phyloP scores from a whole-genome alignment of 1,140 invertebrate genomes.

The Diorhabda carinulata region DNA sequence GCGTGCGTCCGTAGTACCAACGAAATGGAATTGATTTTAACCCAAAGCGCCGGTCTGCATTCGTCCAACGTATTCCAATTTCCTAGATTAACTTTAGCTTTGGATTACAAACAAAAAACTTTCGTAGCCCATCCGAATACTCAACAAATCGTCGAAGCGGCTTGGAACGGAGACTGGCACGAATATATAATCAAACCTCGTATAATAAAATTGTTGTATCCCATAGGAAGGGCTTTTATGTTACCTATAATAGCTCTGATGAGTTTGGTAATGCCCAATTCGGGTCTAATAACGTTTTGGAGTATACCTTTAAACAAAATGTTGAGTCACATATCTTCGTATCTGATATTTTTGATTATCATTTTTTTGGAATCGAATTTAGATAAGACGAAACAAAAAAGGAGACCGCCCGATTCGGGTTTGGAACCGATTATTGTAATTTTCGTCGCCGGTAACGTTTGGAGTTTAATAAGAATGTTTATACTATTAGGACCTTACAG shows the following conservation, averaged over 20 bases:
- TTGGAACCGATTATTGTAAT: constrained; percentile 49
- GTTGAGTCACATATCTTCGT: constrained; percentile 58
- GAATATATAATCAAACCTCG: constrained; percentile 52
- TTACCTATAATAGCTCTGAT: constrained; percentile 51
- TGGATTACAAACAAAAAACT: constrained; percentile 69
- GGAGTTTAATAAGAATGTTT: constrained; percentile 51
- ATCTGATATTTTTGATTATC: constrained; percentile 58
- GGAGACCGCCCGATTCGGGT: constrained; percentile 54
- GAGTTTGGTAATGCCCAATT: constrained; percentile 47
- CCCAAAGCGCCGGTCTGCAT: constrained; percentile 48
- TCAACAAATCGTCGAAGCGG: constrained; percentile 55
- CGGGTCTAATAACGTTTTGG: constrained; percentile 47
- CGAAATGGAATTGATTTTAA: constrained; percentile 66
- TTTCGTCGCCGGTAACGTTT: constrained; percentile 49
- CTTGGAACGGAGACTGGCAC: constrained; percentile 55
- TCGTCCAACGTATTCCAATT: constrained; percentile 29
- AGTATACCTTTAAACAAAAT: constrained; percentile 56
- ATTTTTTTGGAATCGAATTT: constrained; percentile 56
- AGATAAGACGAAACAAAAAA: constrained; percentile 52
- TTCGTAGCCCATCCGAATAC: constrained; percentile 73
- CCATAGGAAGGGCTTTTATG: constrained; percentile 46
- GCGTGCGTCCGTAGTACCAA: constrained; percentile 59
- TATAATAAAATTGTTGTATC: constrained; percentile 40
- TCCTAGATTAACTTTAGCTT: constrained; percentile 60
- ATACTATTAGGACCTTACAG: constrained; percentile 51